Base-by-base conservation (phyloP, 1,140 invertebrate species). In the Lepidurus couesii region DNA sequence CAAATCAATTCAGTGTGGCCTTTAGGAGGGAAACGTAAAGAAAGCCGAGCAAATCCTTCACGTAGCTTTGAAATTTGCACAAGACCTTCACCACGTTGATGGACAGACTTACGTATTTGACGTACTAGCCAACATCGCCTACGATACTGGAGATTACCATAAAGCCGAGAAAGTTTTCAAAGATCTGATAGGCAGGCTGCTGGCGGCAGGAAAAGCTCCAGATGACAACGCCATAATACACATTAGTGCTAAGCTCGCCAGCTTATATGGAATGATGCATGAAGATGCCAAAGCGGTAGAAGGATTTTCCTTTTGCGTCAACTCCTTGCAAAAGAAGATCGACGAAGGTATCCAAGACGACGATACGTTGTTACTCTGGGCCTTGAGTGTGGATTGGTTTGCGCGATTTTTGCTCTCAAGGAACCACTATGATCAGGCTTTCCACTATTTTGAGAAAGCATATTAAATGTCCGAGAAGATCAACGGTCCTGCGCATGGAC, bases 21-120 rank as follows among this genome's bases (percentile, higher is more conserved):
- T 34, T 34, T 84, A 96, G 88, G 89, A 89, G 82, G 87, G 89
- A 81, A 90, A 96, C 83, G 91, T 88, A 83, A 87, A 92, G 47
- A 92, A 92, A 84, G 94, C 95, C 7, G 93, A 96, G 84, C 90
- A 91, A 84, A 89, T 95, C 84, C 86, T 97, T 42, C 93, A 95
- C 84, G 83, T 95, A 43, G 93, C 93, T 1, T 86, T 96, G 74
- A 90, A 90, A 75, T 87, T 94, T 83, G 94, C 95, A 8, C 93
- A 95, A 84, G 91, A 93, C 82, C 85, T 91, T 65, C 87, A 91
- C 75, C 89, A 93, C 85, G 83, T 89, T 80, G 86, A 92, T 81
- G 94, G 91, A 42, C 86, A 95, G 75, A 92, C 93, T 9, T 96
- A 96, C 82, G 90, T 96, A 78, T 96, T 92, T 84, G 95, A 97